Evolutionary conservation across 2,888 invertebrate genomes (phyloP).

Genomic region (Diarsia brunnea): DNA sequence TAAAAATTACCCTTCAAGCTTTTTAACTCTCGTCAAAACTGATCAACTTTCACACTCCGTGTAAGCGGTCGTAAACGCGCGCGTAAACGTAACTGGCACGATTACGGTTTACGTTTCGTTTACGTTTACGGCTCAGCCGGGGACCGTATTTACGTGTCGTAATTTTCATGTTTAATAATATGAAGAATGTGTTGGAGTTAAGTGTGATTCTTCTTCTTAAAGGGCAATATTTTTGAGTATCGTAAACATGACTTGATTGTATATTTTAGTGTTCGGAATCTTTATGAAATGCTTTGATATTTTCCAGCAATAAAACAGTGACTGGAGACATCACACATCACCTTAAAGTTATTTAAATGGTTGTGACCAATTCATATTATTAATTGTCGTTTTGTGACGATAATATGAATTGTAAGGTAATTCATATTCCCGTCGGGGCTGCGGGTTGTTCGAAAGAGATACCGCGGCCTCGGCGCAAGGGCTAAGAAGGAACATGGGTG

Average conservation of each 20-base stretch:
- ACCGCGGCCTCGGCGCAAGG: no score
- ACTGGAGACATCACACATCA: not conserved
- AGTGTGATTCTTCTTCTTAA: slow-evolving; percentile 34
- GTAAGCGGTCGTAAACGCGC: slow-evolving; percentile 73
- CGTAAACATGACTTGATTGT: slow-evolving; percentile 11
- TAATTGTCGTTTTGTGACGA: no score
- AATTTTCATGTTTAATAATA: slow-evolving; percentile 61
- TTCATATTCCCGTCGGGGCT: no score
- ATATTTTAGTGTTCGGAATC: not conserved
- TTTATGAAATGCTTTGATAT: not conserved
- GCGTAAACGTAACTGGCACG: slow-evolving; percentile 71
- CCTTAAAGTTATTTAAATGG: no score
- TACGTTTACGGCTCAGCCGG: slow-evolving; percentile 72
- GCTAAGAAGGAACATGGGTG: no score
- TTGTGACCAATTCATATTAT: no score
- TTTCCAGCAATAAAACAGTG: not conserved
- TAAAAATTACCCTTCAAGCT: slow-evolving; percentile 42
- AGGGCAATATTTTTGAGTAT: slow-evolving; percentile 26
- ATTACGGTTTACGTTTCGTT: slow-evolving; percentile 75
- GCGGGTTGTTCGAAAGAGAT: no score
- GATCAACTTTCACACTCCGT: slow-evolving; percentile 61
- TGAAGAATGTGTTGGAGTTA: slow-evolving; percentile 48
- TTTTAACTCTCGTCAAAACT: slow-evolving; percentile 55
- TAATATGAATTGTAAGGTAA: no score
- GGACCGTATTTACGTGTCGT: slow-evolving; percentile 70